These are phyloP conservation scores for Corbicula japonica DNA, from an alignment of 2,888 invertebrate species.

Conservation along the genomic window DNA sequence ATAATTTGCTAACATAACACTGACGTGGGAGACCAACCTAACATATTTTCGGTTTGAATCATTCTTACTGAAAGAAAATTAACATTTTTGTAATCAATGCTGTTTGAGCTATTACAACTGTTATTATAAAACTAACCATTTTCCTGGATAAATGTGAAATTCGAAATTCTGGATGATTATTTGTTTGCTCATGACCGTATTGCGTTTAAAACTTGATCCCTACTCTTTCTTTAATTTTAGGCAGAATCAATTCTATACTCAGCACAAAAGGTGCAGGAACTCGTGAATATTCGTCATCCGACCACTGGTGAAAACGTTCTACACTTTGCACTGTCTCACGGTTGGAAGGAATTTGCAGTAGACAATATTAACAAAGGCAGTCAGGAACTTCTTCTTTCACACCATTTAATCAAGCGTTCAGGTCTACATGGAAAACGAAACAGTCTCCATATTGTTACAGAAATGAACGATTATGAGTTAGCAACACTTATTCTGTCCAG, in stretches of 20 bases:
- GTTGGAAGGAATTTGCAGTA: constrained; percentile 35
- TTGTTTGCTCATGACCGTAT: too few relatives aligned
- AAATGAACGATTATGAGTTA: constrained; percentile 70
- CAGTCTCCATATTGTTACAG: constrained; percentile 76
- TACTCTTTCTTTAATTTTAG: constrained; percentile 2
- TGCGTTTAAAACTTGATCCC: too few relatives aligned
- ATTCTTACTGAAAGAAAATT: too few relatives aligned
- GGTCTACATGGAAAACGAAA: constrained; percentile 70
- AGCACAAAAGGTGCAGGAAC: neutral
- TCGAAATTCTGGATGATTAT: too few relatives aligned
- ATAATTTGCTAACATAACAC: too few relatives aligned
- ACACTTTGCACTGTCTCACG: constrained; percentile 48
- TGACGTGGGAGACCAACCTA: too few relatives aligned
- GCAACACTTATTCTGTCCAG: constrained; percentile 52
- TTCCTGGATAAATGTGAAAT: too few relatives aligned
- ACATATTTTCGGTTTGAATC: too few relatives aligned
- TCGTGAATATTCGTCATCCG: constrained; percentile 29
- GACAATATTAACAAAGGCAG: constrained; percentile 29
- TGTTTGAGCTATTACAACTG: too few relatives aligned
- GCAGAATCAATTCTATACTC: neutral
- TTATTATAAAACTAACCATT: too few relatives aligned
- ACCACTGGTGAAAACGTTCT: constrained; percentile 49
- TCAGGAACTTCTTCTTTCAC: constrained; percentile 51
- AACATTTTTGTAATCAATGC: too few relatives aligned
- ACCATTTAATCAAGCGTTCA: constrained; percentile 49